Percentiles rank a stretch among this genome's conserved stretches.
These are phyloP conservation scores for Apogon talboti DNA, from an alignment of 2,797 vertebrate species.

Conservation along the genomic window DNA sequence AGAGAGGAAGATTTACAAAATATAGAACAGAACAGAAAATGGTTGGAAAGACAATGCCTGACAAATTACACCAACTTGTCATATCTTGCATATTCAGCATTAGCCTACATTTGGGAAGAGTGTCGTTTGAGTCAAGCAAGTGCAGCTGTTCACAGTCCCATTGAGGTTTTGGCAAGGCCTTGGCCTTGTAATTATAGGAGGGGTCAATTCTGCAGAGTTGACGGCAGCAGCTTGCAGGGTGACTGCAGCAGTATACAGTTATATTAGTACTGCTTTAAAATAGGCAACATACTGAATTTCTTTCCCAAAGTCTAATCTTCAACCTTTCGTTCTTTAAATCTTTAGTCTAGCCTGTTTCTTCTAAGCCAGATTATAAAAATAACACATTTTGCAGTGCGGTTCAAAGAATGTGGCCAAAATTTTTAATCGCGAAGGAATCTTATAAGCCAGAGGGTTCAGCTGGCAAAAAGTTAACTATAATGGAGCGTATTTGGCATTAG, in stretches of 20 bases:
- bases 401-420: conserved; percentile 28
- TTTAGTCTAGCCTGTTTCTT: conserved; percentile 1
- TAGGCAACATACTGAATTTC: conserved; percentile 10
- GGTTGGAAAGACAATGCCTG: neutral
- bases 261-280: neutral
- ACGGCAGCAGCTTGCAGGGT: neutral
- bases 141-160: conserved; percentile 5
- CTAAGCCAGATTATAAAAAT: conserved; percentile 11
- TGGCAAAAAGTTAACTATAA: conserved; percentile 22
- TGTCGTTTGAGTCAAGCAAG: neutral
- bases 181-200: conserved; percentile 22
- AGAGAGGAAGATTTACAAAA: neutral
- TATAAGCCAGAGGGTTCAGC: conserved; percentile 11
- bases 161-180: neutral
- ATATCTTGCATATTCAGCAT: neutral
- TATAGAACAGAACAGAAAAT: neutral
- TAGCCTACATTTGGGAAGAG: conserved; percentile 12
- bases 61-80: neutral
- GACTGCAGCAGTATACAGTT: neutral
- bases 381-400: conserved; percentile 6
- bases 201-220: neutral
- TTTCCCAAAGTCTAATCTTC: neutral
- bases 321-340: neutral
- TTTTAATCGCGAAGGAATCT: conserved; percentile 19
- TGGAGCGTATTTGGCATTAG: conserved; percentile 24